Base-by-base conservation (phyloP, 2,797 vertebrate species). In the Hapalemur alaotrensis region DNA sequence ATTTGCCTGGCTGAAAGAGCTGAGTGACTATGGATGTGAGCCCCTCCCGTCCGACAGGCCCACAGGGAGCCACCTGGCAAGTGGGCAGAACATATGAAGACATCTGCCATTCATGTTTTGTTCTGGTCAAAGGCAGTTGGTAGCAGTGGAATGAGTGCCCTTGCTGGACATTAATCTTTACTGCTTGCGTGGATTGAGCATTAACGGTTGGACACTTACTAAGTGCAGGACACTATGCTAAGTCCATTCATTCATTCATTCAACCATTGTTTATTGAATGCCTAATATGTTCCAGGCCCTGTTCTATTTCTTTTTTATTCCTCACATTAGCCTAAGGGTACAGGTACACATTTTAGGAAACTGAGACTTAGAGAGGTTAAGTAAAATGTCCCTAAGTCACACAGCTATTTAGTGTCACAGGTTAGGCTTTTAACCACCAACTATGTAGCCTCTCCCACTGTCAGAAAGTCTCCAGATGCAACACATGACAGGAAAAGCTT, bases 11-110 rank as follows among this genome's bases (percentile, higher is more conserved):
- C 78, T 89, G 57, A 82, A 82, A 63, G 52, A 92, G 63, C 85
- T 25, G 91, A 92, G 72, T 35, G 50, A 82, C 35, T 7, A 5
- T 73, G 89, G 78, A 76, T 28, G 25, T 79, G 95, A 75, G 67
- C 84, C 63, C 82, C 69, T 95, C 88, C 38, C 32, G n/a, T 54
- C 50, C 35, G 65, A 78, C 48, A 92, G 50, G 43, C 48, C 92
- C 86, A 18, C 2, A 23, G 96, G 48, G 82, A 95, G 57, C 46
- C 72, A 73, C 79, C 88, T 80, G 94, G 72, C 46, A 91, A 80
- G 35, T 3, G 41, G 41, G 78, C 50, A 63, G 54, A 87, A 75
- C 43, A 5, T n/a, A 65, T 17, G 30, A 82, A 95, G 88, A 91
- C 78, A 70, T 17, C 70, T 91, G 25, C 89, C 61, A n/a, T 85